These are phyloP conservation scores for Pseudoatta argentina DNA, from an alignment of 1,140 invertebrate genomes.

Conservation along the genomic window DNA sequence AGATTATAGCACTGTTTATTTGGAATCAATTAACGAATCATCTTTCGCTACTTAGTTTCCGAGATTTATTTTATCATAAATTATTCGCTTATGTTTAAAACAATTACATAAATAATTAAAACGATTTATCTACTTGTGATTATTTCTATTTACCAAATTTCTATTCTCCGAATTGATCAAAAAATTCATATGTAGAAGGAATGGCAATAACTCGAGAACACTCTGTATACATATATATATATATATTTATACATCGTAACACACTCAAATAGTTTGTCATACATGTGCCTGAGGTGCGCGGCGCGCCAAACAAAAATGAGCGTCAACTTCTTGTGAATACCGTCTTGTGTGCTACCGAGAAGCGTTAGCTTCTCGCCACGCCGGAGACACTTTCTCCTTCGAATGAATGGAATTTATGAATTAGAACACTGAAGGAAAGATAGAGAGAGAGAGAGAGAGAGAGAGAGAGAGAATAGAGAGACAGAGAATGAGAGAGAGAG, in stretches of 20 bases:
- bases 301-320: constrained; percentile 95
- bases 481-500: constrained; percentile 61
- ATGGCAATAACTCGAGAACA: constrained; percentile 24
- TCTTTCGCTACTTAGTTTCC: not conserved
- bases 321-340: constrained; percentile 95
- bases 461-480: constrained; percentile 58
- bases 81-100: not conserved
- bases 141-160: not conserved
- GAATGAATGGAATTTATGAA: constrained; percentile 60
- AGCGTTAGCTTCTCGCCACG: constrained; percentile 70
- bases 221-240: constrained; percentile 61
- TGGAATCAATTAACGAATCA: not conserved
- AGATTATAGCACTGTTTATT: not conserved
- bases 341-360: constrained; percentile 79
- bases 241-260: constrained; percentile 60
- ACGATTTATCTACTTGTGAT: not conserved
- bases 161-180: constrained; percentile 25
- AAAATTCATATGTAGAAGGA: constrained; percentile 30
- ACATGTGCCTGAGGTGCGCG: constrained; percentile 74
- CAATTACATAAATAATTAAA: constrained; percentile 12
- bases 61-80: not conserved
- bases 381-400: constrained; percentile 70
- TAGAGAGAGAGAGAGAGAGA: constrained; percentile 66
- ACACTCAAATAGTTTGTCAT: constrained; percentile 72
- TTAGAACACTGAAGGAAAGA: constrained; percentile 61